Evolutionary conservation across 2,888 invertebrate species (phyloP), one percentile per base, ranked within the genome.

Genomic region (Ypsolopha sequella): DNA sequence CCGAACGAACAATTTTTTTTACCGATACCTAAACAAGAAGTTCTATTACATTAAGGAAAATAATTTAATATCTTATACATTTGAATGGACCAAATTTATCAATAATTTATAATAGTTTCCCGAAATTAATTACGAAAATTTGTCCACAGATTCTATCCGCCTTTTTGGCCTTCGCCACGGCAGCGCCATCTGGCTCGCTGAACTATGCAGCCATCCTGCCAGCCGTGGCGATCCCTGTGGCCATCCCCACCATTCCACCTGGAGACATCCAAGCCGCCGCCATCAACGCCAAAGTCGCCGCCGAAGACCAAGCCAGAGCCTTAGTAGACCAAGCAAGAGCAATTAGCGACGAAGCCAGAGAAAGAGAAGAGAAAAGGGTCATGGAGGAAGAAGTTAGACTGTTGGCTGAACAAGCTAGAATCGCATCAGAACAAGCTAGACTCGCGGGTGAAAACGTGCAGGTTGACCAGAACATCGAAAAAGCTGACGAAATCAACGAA

Each of bases 211-310:
- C 78, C 35, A 82, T 84, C 0, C 73, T 75, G 2, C 56, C 62
- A 0, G 55, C 58, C 9, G 51, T 63, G 10, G 54, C 63, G 9
- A 56, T 68, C 35, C 63, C 71, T 1, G 61, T 65, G 0, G 59
- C 62, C 11, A 33, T 68, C 2, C 75, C 77, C 1, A 70, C 80
- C 1, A 60, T 82, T 14, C 68, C 74, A 0, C 62, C 80, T 2
- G 85, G 80, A 6, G 85, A 86, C 59, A 55, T 81, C 6, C 77
- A 85, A 54, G 85, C 78, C 0, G 85, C 84, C 1, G 73, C 66
- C 39, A 85, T 84, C 33, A 67, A 85, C 51, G 79, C 81, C 6
- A 74, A 78, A 58, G 73, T 75, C 6, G 57, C 65, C 38, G 66
- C 63, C 0, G 66, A 59, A 45, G 59, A 68, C 64, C 36, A 60